These are phyloP conservation scores for Eremobia ochroleuca DNA, from an alignment of 2,888 invertebrate species.

Conservation along the genomic window DNA sequence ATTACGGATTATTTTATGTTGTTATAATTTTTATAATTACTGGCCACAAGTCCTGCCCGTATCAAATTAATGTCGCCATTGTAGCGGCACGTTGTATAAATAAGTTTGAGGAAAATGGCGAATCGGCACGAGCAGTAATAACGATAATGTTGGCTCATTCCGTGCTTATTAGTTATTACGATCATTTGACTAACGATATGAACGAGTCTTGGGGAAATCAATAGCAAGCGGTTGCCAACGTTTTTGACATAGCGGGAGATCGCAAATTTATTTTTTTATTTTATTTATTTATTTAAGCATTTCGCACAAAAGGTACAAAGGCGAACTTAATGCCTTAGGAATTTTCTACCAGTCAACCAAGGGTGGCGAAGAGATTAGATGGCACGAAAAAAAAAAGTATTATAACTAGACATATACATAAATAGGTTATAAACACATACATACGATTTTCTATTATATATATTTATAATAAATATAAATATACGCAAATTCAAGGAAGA, in stretches of 20 bases:
- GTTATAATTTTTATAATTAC: neutral
- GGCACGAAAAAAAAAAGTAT: too few relatives aligned
- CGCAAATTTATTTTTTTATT: too few relatives aligned
- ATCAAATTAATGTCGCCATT: neutral
- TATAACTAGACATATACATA: too few relatives aligned
- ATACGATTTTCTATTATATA: too few relatives aligned
- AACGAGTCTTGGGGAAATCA: conserved; percentile 17
- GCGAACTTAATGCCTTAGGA: too few relatives aligned
- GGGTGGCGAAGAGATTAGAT: too few relatives aligned
- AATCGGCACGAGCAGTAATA: neutral
- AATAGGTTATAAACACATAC: too few relatives aligned
- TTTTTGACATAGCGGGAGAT: neutral
- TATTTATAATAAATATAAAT: too few relatives aligned
- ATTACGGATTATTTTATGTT: neutral
- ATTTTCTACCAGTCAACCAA: too few relatives aligned
- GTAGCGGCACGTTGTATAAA: conserved; percentile 16
- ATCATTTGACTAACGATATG: conserved; percentile 22
- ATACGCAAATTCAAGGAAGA: too few relatives aligned
- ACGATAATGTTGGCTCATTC: conserved; percentile 40
- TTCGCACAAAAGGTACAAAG: too few relatives aligned
- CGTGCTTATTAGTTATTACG: conserved; percentile 19
- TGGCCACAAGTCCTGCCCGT: neutral
- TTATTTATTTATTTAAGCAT: too few relatives aligned
- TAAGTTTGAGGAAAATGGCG: conserved; percentile 17
- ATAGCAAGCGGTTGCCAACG: conserved; percentile 7